Conservation (phyloP, 2,797 vertebrate genomes). For the Varecia variegata region DNA sequence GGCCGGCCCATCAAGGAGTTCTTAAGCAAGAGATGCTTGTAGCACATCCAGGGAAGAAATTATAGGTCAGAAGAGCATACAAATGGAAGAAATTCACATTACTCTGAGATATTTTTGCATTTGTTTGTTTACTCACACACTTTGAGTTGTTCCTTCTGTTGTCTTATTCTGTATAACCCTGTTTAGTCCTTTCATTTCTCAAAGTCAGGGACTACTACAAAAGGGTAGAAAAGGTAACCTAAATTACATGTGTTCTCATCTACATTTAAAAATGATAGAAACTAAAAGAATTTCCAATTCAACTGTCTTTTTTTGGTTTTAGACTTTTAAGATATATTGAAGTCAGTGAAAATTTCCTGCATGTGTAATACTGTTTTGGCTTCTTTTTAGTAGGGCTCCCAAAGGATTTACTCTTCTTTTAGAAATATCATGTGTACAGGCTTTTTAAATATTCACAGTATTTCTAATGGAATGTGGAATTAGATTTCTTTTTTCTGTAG, state of each 20-base stretch:
- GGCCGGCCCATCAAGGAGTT: not conserved
- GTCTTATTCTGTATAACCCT: not conserved
- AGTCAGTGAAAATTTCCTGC: not conserved
- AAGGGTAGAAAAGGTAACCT: conserved; percentile 25
- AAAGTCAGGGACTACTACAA: not conserved
- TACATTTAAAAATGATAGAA: not conserved
- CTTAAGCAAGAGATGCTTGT: not conserved
- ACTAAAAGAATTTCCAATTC: not conserved
- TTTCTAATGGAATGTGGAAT: conserved; percentile 28
- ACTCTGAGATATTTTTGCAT: not conserved
- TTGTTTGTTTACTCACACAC: not conserved
- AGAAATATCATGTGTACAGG: not conserved
- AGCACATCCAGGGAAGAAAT: not conserved
- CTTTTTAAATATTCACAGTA: not conserved
- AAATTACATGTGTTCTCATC: not conserved
- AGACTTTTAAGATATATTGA: not conserved
- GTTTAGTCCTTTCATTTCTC: not conserved
- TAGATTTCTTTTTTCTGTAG: not conserved
- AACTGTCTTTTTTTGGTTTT: not conserved
- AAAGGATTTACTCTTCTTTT: not conserved
- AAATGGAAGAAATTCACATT: conserved; percentile 37
- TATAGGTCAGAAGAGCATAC: not conserved
- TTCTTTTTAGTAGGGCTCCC: conserved; percentile 9
- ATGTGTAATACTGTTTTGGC: not conserved
- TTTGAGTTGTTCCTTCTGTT: not conserved